Evolutionary conservation across 2,797 vertebrate species (phyloP).

Genomic region (Octomys mimax): DNA sequence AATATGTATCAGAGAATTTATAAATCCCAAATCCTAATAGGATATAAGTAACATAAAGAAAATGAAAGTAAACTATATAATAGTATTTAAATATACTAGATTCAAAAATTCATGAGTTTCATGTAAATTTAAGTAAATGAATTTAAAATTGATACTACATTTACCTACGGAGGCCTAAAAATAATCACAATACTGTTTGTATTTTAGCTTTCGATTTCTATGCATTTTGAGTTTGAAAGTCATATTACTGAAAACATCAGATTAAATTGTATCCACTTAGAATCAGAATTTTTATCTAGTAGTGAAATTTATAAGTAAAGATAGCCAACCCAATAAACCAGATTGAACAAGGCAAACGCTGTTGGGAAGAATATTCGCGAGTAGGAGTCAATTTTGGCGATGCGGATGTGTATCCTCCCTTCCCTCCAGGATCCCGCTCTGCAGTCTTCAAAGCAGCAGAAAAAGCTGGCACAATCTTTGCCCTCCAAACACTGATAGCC

Average conservation of each 20-base stretch:
- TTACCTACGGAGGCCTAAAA: slow-evolving; percentile 66
- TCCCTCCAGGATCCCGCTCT: slow-evolving; percentile 96
- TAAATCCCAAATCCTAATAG: not conserved
- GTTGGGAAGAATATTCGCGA: slow-evolving; percentile 98
- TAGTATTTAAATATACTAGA: slow-evolving; percentile 37
- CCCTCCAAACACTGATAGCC: slow-evolving; percentile 97
- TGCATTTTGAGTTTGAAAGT: slow-evolving; percentile 70
- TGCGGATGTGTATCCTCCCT: slow-evolving; percentile 96
- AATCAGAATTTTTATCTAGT: slow-evolving; percentile 75
- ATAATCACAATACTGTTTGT: not conserved
- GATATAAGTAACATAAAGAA: slow-evolving; percentile 59
- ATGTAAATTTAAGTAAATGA: slow-evolving; percentile 81
- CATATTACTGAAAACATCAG: slow-evolving; percentile 55
- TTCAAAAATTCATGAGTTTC: slow-evolving; percentile 64
- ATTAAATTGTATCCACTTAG: slow-evolving; percentile 18
- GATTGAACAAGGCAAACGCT: slow-evolving; percentile 97
- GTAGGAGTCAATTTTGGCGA: slow-evolving; percentile 98
- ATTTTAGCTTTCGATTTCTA: slow-evolving; percentile 62
- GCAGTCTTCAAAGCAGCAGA: slow-evolving; percentile 98
- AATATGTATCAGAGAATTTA: slow-evolving; percentile 31
- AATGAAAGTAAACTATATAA: slow-evolving; percentile 57
- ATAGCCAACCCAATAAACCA: slow-evolving; percentile 98
- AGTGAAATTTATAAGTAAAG: slow-evolving; percentile 93
- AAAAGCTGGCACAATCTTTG: slow-evolving; percentile 97
- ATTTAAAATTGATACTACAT: slow-evolving; percentile 75